Base-by-base conservation (phyloP, 2,797 vertebrate species). In the Cyprinodon diabolis region DNA sequence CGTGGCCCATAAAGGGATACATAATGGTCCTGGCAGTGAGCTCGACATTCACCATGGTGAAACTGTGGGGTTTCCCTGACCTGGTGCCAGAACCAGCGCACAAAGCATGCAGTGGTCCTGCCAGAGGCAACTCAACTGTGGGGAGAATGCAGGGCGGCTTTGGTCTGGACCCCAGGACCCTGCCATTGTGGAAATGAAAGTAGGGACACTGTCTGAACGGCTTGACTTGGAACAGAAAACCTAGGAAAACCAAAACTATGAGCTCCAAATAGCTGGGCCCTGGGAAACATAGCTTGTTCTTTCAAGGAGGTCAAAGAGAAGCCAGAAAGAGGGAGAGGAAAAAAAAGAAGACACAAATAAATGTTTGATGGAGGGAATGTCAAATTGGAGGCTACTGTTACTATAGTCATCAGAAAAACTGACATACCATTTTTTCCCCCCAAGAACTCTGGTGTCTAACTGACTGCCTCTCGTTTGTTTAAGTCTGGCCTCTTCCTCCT, bases 261-360 rank as follows among this genome's bases (percentile, higher is more conserved):
- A 93, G 92, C 94, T 94, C 92, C 91, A 94, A 94, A 94, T 94
- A 94, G 93, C 93, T 86, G 84, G 91, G 88, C 88, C 93, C 92
- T 94, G 94, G 93, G 94, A 94, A 94, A 94, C 93, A 93, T 93
- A 87, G 90, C 91, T 84, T 92, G 92, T 91, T 94, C 92, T 89
- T 93, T 90, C 90, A 89, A 90, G 83, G 84, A 93, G 92, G 91
- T 94, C 92, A 92, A 69, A 87, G 81, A 93, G 81, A 90, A 92
- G 90, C 92, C 89, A 93, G 83, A 88, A 91, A 84, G 77, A 82
- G 67, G 68, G 47, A 69, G 68, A 43, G 40, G 69, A 79, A 85
- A 86, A 66, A 74, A 71, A 75, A 77, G 81, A 87, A 90, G 84
- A 76, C 71, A 79, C 85, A 84, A 92, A 91, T 84, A 86, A 68